A percentile compares a stretch with the other conserved stretches of the same genome.
Conservation (phyloP, 2,113 vertebrate genomes). For the Chloropsis hardwickii region DNA sequence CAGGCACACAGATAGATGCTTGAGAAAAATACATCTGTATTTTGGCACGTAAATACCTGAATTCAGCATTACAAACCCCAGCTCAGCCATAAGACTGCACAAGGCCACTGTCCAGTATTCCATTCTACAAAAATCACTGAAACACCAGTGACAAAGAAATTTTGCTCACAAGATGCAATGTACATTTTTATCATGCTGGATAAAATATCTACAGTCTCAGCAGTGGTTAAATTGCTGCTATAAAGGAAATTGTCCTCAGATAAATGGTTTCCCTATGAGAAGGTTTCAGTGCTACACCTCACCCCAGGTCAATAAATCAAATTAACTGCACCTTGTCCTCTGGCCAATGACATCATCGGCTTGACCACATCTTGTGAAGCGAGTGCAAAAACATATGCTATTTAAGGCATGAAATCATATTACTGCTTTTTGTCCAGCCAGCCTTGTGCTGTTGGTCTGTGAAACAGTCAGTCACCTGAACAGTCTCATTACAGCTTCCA, state of each 20-base stretch:
- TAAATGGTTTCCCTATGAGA: constrained; percentile 80
- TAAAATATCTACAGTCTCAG: constrained; percentile 73
- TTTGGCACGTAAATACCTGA: neutral
- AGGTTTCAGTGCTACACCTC: constrained; percentile 76
- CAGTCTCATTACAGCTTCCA: constrained; percentile 31
- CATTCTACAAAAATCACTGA: constrained; percentile 29
- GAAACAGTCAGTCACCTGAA: constrained; percentile 64
- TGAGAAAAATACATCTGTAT: neutral
- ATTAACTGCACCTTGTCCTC: constrained; percentile 81
- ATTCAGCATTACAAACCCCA: neutral
- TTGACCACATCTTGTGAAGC: constrained; percentile 75
- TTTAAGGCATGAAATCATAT: constrained; percentile 74
- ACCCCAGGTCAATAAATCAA: constrained; percentile 81
- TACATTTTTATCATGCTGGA: constrained; percentile 67
- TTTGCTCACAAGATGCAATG: constrained; percentile 63
- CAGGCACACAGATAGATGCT: neutral
- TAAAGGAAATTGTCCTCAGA: constrained; percentile 79
- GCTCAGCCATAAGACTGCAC: neutral
- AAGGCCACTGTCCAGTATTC: constrained; percentile 29
- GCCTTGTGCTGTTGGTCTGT: constrained; percentile 47
- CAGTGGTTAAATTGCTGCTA: constrained; percentile 77
- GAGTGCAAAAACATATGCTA: constrained; percentile 73
- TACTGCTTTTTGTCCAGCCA: constrained; percentile 64
- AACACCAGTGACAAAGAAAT: constrained; percentile 29
- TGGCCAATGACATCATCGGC: constrained; percentile 78